Evolutionary conservation across 2,888 invertebrate genomes (phyloP).

Genomic region (Caenorhabditis zanzibari): DNA sequence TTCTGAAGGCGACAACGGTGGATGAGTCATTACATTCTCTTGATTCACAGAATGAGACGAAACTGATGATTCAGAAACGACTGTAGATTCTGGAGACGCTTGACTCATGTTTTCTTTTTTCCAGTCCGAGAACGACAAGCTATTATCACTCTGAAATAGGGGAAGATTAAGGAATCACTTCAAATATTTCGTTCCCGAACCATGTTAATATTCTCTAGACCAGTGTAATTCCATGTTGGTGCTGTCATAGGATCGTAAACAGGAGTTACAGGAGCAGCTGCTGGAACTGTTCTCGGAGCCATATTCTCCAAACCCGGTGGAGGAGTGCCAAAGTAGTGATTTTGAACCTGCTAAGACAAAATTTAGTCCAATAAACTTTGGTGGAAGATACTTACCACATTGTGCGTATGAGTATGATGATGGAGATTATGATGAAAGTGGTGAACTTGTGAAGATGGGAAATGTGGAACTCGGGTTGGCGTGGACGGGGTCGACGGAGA

Average conservation of each 20-base stretch:
- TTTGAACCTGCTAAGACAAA: constrained; percentile 60
- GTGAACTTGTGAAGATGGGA: constrained; percentile 61
- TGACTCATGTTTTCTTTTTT: constrained; percentile 54
- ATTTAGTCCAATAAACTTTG: not conserved
- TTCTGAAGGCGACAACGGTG: constrained; percentile 45
- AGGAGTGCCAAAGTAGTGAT: constrained; percentile 56
- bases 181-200: not conserved
- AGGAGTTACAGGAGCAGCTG: constrained; percentile 1
- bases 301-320: constrained; percentile 38
- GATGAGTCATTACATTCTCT: not conserved
- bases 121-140: constrained; percentile 60
- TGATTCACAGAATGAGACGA: constrained; percentile 18
- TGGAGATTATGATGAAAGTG: constrained; percentile 68
- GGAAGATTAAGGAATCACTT: not conserved
- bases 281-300: constrained; percentile 23
- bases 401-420: constrained; percentile 71
- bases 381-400: constrained; percentile 62
- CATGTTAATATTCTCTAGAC: constrained; percentile 37
- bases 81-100: constrained; percentile 31
- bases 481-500: constrained; percentile 18
- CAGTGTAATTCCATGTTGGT: constrained; percentile 39
- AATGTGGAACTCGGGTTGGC: constrained; percentile 34
- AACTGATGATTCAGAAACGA: constrained; percentile 30
- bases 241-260: constrained; percentile 23
- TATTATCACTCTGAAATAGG: constrained; percentile 24